These are phyloP conservation scores for Atta texana DNA, from an alignment of 1,140 invertebrate genomes.

Conservation along the genomic window DNA sequence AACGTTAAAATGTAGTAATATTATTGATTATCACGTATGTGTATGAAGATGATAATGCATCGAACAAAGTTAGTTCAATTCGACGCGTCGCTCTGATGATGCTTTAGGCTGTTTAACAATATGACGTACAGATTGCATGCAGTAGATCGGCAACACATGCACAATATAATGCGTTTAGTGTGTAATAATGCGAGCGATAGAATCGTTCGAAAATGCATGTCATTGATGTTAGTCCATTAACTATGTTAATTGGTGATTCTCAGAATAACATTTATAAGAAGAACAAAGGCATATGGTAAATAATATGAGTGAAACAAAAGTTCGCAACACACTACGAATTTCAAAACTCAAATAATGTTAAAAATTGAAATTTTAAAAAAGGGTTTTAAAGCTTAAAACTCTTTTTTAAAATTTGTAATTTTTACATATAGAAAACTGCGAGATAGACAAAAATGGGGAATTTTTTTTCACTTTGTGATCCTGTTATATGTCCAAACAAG, in stretches of 20 bases:
- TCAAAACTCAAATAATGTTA: no score
- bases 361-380: no score
- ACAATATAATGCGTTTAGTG: constrained; percentile 50
- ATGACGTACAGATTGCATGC: constrained; percentile 47
- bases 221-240: constrained; percentile 33
- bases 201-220: constrained; percentile 14
- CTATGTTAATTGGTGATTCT: neutral
- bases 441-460: no score
- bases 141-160: constrained; percentile 1
- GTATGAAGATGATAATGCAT: constrained; percentile 43
- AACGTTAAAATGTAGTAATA: neutral
- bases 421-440: no score
- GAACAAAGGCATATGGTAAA: neutral
- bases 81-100: constrained; percentile 30
- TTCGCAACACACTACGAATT: no score
- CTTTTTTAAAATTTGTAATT: no score
- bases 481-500: no score
- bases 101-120: constrained; percentile 61
- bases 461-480: no score
- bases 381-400: no score
- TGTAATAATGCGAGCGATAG: constrained; percentile 31
- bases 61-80: constrained; percentile 56
- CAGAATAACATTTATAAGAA: neutral
- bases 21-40: constrained; percentile 47
- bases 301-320: neutral